A percentile compares a stretch with the other conserved stretches of the same genome.
These are phyloP conservation scores for Acleris sparsana DNA, from an alignment of 2,888 invertebrate genomes.

Conservation along the genomic window DNA sequence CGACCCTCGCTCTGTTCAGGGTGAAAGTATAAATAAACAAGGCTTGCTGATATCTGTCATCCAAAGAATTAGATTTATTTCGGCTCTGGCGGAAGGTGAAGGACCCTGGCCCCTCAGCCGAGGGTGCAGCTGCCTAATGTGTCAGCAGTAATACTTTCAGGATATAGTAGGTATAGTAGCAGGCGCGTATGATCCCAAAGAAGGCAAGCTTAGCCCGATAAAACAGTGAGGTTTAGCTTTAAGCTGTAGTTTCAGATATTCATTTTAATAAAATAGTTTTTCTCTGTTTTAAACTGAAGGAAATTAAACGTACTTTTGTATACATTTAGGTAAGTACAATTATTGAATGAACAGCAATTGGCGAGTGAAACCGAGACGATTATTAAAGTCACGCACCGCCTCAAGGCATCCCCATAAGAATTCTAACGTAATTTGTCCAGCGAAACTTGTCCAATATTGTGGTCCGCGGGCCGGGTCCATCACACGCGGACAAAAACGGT, in stretches of 20 bases:
- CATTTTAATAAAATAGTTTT: too few species aligned
- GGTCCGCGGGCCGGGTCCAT: conserved; percentile 61
- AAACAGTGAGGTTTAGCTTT: not conserved
- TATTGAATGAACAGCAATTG: not conserved
- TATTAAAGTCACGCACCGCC: conserved; percentile 13
- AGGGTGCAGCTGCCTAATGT: conserved; percentile 52
- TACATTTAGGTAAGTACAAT: too few species aligned
- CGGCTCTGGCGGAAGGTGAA: conserved; percentile 76
- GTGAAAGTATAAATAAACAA: conserved; percentile 82
- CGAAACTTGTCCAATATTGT: conserved; percentile 69
- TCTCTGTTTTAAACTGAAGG: too few species aligned
- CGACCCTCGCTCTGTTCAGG: conserved; percentile 65
- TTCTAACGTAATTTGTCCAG: conserved; percentile 42
- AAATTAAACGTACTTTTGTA: too few species aligned
- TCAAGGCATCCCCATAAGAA: conserved; percentile 16
- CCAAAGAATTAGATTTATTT: conserved; percentile 81
- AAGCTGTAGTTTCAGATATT: not conserved
- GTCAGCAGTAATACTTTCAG: conserved; percentile 26
- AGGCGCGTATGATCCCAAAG: conserved; percentile 16
- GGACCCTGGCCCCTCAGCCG: conserved; percentile 66
- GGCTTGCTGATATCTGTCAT: conserved; percentile 83
- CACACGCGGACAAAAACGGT: conserved; percentile 61
- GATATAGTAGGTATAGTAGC: conserved; percentile 1
- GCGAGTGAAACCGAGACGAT: not conserved
- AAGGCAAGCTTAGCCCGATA: not conserved